Evolutionary conservation across 2,113 vertebrate genomes (phyloP).

Genomic region (Ictidomys tridecemlineatus): DNA sequence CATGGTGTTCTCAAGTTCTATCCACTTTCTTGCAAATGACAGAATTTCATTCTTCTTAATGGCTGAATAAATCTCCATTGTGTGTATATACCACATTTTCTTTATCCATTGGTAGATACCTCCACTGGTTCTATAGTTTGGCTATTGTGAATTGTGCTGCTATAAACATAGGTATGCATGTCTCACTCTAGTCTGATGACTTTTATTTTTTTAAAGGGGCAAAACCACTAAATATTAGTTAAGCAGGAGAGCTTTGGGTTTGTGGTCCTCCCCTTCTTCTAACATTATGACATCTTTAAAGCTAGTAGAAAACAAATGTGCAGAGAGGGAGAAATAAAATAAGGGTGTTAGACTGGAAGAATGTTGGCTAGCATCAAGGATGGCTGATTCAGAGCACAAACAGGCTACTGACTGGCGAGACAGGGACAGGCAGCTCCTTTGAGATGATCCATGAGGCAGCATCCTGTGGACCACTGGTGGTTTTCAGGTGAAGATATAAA

Average conservation of each 20-base stretch:
- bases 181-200: no score
- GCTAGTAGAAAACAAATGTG: background rate
- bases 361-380: fast-evolving
- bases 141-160: no score
- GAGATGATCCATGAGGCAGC: background rate
- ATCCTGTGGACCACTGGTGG: no score
- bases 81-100: no score
- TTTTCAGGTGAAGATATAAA: background rate
- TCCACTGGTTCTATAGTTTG: no score
- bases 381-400: background rate
- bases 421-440: background rate
- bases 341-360: background rate
- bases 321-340: background rate
- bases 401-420: background rate
- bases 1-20: no score
- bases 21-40: no score
- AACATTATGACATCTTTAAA: background rate
- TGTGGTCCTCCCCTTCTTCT: background rate
- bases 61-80: no score
- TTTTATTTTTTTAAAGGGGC: background rate
- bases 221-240: background rate
- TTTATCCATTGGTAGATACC: no score
- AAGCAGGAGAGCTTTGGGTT: background rate
- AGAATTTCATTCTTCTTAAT: no score
- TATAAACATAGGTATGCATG: no score